Base-by-base conservation (phyloP, 1,140 invertebrate species). In the Lucilia sericata region DNA sequence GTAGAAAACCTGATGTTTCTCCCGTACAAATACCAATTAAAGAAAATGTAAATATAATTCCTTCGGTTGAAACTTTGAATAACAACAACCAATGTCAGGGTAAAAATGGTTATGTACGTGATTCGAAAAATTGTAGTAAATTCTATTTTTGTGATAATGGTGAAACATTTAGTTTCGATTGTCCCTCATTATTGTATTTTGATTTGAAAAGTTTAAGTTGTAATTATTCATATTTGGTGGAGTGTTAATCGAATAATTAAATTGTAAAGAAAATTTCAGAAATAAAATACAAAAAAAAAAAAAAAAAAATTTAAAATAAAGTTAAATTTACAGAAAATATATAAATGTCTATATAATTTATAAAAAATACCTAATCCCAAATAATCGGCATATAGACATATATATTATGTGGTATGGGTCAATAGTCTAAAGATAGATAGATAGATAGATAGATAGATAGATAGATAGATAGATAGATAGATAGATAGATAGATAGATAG, bases 181-280 rank as follows among this genome's bases (percentile, higher is more conserved):
- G 86, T 81, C 84, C 85, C 25, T 13, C 30, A 9, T 70, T 65
- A 5, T 81, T 87, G 17, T 47, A 84, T 17, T 87, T 86, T 47
- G 84, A 87, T 85, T 49, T 83, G 25, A 55, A 81, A 10, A 70
- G 30, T 25, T 34, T 60, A 5, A 84, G 5, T 84, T 86, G 85
- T 84, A 85, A 86, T 70, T 86, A 83, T 82, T 34, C 36, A 12
- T 17, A 85, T 2, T 25, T 86, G 81, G 88, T 91, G 70, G 82
- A 87, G 0, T 91, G 89, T 49, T 87, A 82, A 82, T 12, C 25
- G 42, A 42, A 42, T 42, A 42, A 42, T 42, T 42, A 42, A 42
- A 42, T 42, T 42, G 42, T 42, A 42, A 42, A 42, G 42, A 10
- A 42, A 42, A 8, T 10, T 42, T 7, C 42, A 42, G 42, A 42